Percentiles rank a stretch among this genome's conserved stretches.
Evolutionary conservation across 2,888 invertebrate genomes (phyloP).

Genomic region (Odontothrips loti): DNA sequence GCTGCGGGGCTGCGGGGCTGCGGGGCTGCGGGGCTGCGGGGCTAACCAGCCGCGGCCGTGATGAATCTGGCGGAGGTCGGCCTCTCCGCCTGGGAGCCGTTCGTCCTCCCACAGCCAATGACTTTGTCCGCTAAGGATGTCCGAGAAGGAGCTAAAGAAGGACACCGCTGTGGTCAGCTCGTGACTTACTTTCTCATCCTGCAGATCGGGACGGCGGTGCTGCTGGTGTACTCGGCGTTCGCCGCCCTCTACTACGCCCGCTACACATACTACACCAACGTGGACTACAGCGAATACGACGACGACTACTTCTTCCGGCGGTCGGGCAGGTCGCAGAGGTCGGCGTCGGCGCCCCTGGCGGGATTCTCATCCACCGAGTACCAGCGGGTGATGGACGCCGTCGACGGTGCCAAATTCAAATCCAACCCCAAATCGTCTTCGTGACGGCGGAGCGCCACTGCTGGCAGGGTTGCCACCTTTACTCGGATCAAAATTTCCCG

Average conservation of each 20-base stretch:
- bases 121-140: too few species aligned
- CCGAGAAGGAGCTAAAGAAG: too few species aligned
- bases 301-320: constrained; percentile 49
- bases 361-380: constrained; percentile 42
- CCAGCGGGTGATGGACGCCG: constrained; percentile 9
- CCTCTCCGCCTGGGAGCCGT: background rate
- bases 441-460: background rate
- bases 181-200: background rate
- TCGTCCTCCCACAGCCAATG: too few species aligned
- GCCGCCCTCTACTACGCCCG: constrained; percentile 85
- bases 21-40: too few species aligned
- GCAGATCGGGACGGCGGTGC: constrained; percentile 73
- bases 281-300: constrained; percentile 68
- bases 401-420: background rate
- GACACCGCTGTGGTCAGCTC: too few species aligned
- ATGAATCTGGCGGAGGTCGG: background rate
- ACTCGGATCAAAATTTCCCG: too few species aligned
- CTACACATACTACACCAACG: constrained; percentile 75
- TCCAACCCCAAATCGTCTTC: constrained; percentile 36
- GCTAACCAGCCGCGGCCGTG: background rate
- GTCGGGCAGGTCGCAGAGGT: constrained; percentile 53
- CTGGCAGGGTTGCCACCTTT: background rate
- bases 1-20: too few species aligned
- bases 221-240: constrained; percentile 77
- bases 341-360: constrained; percentile 45